Conservation (phyloP, 2,113 vertebrate genomes). For the Pyrgilauda ruficollis region DNA sequence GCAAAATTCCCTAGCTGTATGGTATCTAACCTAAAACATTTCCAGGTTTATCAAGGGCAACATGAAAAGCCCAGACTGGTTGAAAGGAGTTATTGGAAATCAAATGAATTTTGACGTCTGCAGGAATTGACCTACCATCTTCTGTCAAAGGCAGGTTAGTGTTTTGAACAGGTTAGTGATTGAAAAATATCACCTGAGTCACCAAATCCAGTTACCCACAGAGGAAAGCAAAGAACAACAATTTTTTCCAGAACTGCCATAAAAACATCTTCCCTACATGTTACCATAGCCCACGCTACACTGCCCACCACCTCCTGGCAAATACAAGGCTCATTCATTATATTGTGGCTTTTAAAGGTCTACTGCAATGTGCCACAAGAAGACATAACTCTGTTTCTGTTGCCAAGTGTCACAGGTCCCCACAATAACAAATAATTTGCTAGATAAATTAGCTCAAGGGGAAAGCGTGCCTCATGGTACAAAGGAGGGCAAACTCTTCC, state of each 20-base stretch:
- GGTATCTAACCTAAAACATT: neutral
- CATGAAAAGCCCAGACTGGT: neutral
- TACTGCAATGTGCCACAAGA: neutral
- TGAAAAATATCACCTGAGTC: neutral
- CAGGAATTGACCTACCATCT: neutral
- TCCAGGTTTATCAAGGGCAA: neutral
- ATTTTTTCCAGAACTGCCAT: neutral
- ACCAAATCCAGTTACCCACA: neutral
- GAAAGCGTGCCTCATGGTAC: neutral
- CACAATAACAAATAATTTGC: neutral
- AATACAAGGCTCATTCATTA: neutral
- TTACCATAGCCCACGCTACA: neutral
- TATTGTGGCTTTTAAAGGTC: neutral
- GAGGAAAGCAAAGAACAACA: neutral
- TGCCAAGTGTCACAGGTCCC: neutral
- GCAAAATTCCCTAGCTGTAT: neutral
- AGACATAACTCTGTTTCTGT: neutral
- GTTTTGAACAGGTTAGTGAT: neutral
- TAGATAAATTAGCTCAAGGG: neutral
- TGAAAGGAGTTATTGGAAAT: neutral
- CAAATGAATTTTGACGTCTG: neutral
- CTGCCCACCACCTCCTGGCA: neutral
- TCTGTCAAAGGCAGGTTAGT: neutral
- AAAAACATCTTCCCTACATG: neutral
- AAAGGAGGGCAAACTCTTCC: neutral